Evolutionary conservation across 53 echinoderm and acorn worm genomes (phyloP).

Genomic region (Arbacia lixula): DNA sequence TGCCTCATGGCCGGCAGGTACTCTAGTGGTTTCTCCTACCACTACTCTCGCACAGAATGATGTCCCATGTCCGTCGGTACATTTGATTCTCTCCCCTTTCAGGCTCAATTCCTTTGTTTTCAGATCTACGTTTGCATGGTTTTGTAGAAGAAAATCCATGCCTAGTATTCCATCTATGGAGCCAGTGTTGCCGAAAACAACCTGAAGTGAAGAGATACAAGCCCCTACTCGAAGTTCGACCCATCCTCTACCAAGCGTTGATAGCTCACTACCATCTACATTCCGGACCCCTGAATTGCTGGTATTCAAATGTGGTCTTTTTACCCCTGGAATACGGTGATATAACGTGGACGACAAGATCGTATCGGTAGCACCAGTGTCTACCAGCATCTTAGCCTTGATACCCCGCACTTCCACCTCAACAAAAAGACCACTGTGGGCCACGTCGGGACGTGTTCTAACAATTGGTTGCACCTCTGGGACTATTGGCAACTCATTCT

Average conservation of each 20-base stretch:
- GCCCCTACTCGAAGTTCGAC: constrained; percentile 26
- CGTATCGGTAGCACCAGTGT: constrained; percentile 55
- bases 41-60: neutral
- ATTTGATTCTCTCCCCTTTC: constrained; percentile 1
- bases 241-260: constrained; percentile 26
- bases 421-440: neutral
- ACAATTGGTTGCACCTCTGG: neutral
- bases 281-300: constrained; percentile 16
- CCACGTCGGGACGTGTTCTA: neutral
- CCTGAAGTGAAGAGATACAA: neutral
- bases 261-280: constrained; percentile 39
- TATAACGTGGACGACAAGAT: constrained; percentile 46
- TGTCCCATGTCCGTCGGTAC: constrained; percentile 7
- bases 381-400: constrained; percentile 34
- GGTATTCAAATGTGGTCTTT: constrained; percentile 4
- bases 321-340: constrained; percentile 3
- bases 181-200: constrained; percentile 53
- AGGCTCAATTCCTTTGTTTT: neutral
- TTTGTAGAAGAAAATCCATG: constrained; percentile 39
- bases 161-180: constrained; percentile 39
- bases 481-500: no score
- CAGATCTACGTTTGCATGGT: neutral
- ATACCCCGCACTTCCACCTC: constrained; percentile 30
- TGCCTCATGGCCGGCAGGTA: neutral
- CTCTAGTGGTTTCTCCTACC: neutral